phyloP scores from a whole-genome alignment of 2,888 invertebrate species.

The Andrena minutula region DNA sequence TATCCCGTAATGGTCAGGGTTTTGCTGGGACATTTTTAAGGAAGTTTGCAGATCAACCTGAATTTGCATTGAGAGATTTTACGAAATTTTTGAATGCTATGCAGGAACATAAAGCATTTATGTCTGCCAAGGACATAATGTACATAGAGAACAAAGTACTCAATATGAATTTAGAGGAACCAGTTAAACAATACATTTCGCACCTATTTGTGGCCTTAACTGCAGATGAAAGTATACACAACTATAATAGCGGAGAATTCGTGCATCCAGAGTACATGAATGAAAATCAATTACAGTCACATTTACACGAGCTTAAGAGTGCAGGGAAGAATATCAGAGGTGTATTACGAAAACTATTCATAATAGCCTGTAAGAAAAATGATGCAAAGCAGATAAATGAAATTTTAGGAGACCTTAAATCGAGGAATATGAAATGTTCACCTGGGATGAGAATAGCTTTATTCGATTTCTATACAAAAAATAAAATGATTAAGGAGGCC shows the following conservation, averaged over 20 bases:
- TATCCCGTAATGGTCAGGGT: conserved; percentile 6
- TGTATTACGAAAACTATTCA: conserved; percentile 88
- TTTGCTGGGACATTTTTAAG: conserved; percentile 17
- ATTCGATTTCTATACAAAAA: conserved; percentile 87
- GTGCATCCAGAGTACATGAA: conserved; percentile 87
- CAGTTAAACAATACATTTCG: background rate
- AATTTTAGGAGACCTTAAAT: conserved; percentile 86
- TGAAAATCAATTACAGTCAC: conserved; percentile 87
- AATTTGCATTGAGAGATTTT: background rate
- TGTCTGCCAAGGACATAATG: background rate
- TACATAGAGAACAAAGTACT: background rate
- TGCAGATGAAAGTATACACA: background rate
- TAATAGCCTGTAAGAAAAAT: conserved; percentile 86
- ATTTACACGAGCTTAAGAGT: conserved; percentile 88
- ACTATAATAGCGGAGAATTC: background rate
- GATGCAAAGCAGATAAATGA: conserved; percentile 87
- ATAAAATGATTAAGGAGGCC: conserved; percentile 87
- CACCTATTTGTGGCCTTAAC: background rate
- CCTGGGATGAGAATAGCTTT: conserved; percentile 89
- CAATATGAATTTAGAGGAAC: background rate
- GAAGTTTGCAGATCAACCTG: background rate
- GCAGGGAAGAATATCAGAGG: conserved; percentile 90
- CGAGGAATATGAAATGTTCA: conserved; percentile 83
- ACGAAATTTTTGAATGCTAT: background rate
- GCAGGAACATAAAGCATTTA: background rate